Conservation (phyloP, 2,113 vertebrate genomes). For the Lophochroa leadbeateri region DNA sequence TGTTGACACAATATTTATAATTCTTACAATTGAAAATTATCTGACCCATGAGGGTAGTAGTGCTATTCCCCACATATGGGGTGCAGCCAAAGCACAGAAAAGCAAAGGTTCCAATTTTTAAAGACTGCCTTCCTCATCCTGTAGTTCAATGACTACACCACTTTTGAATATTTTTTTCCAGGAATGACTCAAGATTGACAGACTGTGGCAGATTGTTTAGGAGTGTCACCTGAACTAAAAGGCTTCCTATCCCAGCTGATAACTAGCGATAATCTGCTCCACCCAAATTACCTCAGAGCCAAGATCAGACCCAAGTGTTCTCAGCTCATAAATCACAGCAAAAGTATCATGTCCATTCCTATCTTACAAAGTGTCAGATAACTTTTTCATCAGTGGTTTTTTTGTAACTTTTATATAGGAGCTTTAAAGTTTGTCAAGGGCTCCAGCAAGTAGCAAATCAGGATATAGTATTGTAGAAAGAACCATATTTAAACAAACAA, state of each 20-base stretch:
- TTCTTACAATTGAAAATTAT: background rate
- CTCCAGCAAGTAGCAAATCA: background rate
- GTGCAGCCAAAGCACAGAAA: background rate
- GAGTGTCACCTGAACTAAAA: background rate
- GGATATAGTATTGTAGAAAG: background rate
- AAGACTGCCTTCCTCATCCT: background rate
- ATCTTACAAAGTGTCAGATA: background rate
- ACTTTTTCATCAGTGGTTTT: background rate
- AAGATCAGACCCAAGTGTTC: background rate
- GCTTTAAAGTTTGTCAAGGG: background rate
- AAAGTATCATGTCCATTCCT: background rate
- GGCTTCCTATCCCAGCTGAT: background rate
- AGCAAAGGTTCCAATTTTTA: background rate
- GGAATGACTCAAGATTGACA: background rate
- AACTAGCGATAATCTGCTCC: background rate
- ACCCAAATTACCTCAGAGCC: background rate
- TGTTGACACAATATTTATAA: background rate
- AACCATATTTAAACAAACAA: background rate
- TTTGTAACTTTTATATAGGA: background rate
- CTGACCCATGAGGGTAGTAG: background rate
- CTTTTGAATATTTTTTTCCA: background rate
- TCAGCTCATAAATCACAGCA: background rate
- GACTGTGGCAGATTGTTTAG: background rate
- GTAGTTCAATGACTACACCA: background rate
- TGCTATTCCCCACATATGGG: rapidly evolving